phyloP scores from a whole-genome alignment of 1,140 invertebrate species.

The Microplitis mediator region DNA sequence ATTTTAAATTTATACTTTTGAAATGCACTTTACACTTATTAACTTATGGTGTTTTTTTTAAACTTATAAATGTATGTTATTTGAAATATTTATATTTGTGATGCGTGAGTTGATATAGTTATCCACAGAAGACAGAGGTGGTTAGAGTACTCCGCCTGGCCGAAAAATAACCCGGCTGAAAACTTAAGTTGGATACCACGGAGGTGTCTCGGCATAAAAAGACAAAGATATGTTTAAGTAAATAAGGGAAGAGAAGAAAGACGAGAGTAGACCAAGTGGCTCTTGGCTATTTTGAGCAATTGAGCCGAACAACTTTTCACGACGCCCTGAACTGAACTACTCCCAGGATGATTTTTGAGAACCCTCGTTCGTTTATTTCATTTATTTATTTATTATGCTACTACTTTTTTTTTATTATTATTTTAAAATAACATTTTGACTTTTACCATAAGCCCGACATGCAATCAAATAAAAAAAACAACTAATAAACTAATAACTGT shows the following conservation, averaged over 20 bases:
- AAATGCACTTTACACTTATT: no score
- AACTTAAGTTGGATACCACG: background rate
- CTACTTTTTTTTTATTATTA: no score
- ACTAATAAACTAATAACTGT: no score
- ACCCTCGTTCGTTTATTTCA: background rate
- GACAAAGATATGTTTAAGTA: no score
- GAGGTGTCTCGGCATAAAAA: conserved; percentile 3
- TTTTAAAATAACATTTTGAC: no score
- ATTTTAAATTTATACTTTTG: no score
- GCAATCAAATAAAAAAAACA: no score
- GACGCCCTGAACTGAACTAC: conserved; percentile 3
- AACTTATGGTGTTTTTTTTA: background rate
- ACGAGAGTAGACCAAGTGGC: conserved; percentile 11
- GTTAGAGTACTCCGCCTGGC: conserved; percentile 5
- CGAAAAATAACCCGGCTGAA: conserved; percentile 17
- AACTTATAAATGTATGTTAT: background rate
- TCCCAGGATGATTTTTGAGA: background rate
- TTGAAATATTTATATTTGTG: background rate
- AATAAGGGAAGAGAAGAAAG: background rate
- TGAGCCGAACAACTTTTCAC: background rate
- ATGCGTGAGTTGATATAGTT: background rate
- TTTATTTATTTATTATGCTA: no score
- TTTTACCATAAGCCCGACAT: no score
- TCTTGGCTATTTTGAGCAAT: conserved; percentile 12
- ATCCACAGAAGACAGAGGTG: background rate